Evolutionary conservation across 2,797 vertebrate genomes (phyloP).

Genomic region (Hydrophis major): DNA sequence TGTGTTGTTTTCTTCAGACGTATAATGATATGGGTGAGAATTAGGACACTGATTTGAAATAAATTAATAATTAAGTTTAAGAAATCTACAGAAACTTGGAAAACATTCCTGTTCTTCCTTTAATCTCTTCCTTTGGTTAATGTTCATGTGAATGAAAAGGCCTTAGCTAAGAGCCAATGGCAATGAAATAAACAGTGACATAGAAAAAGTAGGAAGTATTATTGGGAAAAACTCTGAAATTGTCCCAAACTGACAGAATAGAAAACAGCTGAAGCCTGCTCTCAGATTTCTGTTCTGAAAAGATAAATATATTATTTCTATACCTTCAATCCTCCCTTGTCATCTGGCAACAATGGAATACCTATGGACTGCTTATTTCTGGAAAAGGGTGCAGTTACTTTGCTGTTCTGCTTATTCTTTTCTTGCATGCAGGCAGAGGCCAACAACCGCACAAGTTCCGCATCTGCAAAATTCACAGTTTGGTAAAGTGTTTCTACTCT

Average conservation of each 20-base stretch:
- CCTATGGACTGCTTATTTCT: slow-evolving; percentile 82
- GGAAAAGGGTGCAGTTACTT: slow-evolving; percentile 68
- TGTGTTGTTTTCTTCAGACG: slow-evolving; percentile 24
- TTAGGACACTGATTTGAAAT: not conserved
- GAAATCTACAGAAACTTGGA: not conserved
- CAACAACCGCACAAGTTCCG: slow-evolving; percentile 91
- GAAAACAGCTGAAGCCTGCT: not conserved
- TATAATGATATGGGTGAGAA: not conserved
- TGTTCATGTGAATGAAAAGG: not conserved
- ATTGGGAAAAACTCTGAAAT: not conserved
- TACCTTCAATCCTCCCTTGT: slow-evolving; percentile 93
- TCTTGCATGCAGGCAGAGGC: slow-evolving; percentile 97
- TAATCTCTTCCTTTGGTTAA: not conserved
- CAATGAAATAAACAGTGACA: not conserved
- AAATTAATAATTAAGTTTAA: not conserved
- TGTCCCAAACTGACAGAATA: not conserved
- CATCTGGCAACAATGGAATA: slow-evolving; percentile 83
- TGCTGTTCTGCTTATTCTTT: slow-evolving; percentile 79
- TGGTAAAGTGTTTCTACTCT: slow-evolving; percentile 18
- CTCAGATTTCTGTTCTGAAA: not conserved
- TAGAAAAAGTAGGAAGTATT: not conserved
- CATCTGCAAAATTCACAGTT: slow-evolving; percentile 76
- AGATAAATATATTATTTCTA: not conserved
- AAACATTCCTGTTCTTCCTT: not conserved
- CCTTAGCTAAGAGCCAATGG: not conserved